Evolutionary conservation across 2,888 invertebrate genomes (phyloP).

Genomic region (Noctua pronuba): DNA sequence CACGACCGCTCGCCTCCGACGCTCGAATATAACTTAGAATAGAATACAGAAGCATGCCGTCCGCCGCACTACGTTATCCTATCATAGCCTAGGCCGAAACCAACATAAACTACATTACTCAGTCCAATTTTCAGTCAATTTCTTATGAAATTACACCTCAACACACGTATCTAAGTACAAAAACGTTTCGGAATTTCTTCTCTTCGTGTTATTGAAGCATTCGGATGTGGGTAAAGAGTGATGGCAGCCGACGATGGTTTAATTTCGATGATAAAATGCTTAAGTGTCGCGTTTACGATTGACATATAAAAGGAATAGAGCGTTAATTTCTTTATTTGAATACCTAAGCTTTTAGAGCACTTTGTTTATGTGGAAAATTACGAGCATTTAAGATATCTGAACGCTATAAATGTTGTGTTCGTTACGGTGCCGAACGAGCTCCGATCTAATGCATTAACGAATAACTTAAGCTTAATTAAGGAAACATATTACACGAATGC

Average conservation of each 20-base stretch:
- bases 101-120: constrained; percentile 88
- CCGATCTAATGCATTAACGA: constrained; percentile 77
- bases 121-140: constrained; percentile 90
- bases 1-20: constrained; percentile 76
- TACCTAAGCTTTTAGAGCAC: constrained; percentile 71
- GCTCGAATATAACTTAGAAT: constrained; percentile 75
- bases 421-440: constrained; percentile 71
- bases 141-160: constrained; percentile 88
- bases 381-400: constrained; percentile 74
- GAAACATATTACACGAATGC: constrained; percentile 72
- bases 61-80: constrained; percentile 86
- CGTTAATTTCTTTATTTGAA: constrained; percentile 77
- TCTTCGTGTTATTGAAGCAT: constrained; percentile 72
- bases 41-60: constrained; percentile 86
- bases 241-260: constrained; percentile 54
- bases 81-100: constrained; percentile 88
- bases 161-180: constrained; percentile 87
- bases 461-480: constrained; percentile 80
- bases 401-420: constrained; percentile 71
- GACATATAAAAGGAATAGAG: constrained; percentile 65
- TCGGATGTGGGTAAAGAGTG: constrained; percentile 61
- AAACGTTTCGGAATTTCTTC: constrained; percentile 78
- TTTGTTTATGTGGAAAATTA: constrained; percentile 75
- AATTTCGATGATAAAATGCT: constrained; percentile 60
- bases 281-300: constrained; percentile 54